phyloP scores from a whole-genome alignment of 2,888 invertebrate genomes.

The Eupithecia inturbata region DNA sequence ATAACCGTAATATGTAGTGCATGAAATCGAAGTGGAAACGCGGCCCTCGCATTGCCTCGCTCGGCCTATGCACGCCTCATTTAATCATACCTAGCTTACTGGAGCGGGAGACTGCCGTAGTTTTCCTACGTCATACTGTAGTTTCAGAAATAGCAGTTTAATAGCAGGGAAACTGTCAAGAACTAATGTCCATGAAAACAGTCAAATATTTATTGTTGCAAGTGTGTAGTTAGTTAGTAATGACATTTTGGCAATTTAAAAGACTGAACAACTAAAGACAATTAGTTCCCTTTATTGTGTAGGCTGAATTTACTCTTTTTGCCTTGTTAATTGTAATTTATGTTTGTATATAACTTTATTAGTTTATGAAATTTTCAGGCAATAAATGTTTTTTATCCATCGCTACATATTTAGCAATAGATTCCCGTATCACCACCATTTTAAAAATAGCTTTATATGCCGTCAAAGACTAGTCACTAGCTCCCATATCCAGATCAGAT shows the following conservation, averaged over 20 bases:
- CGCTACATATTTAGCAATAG: not conserved
- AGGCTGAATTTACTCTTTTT: too few relatives aligned
- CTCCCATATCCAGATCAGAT: constrained; percentile 20
- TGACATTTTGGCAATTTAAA: not conserved
- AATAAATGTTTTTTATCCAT: not conserved
- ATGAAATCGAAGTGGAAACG: constrained; percentile 44
- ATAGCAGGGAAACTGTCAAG: not conserved
- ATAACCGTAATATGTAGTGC: constrained; percentile 43
- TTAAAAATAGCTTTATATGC: not conserved
- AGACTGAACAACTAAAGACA: not conserved
- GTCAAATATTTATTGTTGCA: not conserved
- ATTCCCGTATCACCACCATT: not conserved
- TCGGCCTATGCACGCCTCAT: constrained; percentile 45
- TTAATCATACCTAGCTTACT: constrained; percentile 45
- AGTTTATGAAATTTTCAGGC: too few relatives aligned
- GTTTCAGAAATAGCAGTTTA: not conserved
- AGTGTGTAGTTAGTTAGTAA: not conserved
- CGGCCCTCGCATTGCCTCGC: constrained; percentile 29
- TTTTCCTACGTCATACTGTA: constrained; percentile 16
- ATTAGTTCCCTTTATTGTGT: not conserved
- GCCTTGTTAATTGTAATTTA: too few relatives aligned
- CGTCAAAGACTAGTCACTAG: constrained; percentile 13
- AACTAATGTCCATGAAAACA: not conserved
- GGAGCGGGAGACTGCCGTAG: constrained; percentile 16
- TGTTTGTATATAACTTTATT: too few relatives aligned